phyloP scores from a whole-genome alignment of 2,888 invertebrate genomes.

The Cephonodes hylas region DNA sequence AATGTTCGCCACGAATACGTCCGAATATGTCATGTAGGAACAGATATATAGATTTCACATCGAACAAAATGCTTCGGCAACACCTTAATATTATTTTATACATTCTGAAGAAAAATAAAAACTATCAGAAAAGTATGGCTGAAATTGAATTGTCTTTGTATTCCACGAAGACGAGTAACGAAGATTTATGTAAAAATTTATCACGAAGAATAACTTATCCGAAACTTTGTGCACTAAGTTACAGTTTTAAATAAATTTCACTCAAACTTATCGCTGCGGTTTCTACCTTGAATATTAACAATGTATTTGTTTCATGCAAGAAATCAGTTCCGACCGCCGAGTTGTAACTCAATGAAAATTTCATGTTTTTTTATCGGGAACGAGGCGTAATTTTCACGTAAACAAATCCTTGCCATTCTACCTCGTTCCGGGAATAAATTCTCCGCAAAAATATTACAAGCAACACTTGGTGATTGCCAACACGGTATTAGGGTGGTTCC shows the following conservation, averaged over 20 bases:
- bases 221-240: too few species aligned
- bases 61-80: not conserved
- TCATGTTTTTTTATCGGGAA: not conserved
- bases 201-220: not conserved
- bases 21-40: too few species aligned
- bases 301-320: not conserved
- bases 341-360: not conserved
- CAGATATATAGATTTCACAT: not conserved
- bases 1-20: slow-evolving; percentile 28
- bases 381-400: not conserved
- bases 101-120: too few species aligned
- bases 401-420: not conserved
- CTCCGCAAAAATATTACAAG: slow-evolving; percentile 23
- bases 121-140: too few species aligned
- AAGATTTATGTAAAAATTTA: not conserved
- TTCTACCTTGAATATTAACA: not conserved
- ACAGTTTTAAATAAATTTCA: not conserved
- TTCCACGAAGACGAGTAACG: not conserved
- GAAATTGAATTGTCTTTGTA: too few species aligned
- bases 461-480: slow-evolving; percentile 32
- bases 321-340: not conserved
- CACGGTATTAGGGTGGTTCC: slow-evolving; percentile 28
- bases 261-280: not conserved
- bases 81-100: too few species aligned
- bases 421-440: not conserved